Conservation (phyloP, 2,113 vertebrate species). For the Myrmophylax atrothorax region DNA sequence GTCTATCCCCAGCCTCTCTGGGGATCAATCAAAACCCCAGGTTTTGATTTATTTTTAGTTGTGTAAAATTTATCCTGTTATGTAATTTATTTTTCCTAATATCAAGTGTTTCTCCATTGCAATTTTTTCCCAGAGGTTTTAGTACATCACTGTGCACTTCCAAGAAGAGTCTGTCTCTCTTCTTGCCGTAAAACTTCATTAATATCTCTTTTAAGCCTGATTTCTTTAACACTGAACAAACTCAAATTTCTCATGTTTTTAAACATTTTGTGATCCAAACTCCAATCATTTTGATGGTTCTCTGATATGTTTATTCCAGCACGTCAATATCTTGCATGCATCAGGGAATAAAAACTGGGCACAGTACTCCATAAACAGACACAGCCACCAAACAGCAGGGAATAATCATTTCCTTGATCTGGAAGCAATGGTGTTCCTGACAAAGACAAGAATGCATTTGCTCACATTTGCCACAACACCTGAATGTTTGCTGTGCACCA, state of each 20-base stretch:
- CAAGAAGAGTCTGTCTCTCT: not conserved
- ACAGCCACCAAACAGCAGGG: not conserved
- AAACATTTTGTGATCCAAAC: not conserved
- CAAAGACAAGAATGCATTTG: not conserved
- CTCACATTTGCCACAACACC: not conserved
- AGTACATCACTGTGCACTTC: not conserved
- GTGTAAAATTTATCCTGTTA: not conserved
- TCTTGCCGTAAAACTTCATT: not conserved
- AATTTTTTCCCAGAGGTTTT: not conserved
- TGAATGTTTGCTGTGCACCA: not conserved
- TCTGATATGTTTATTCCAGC: not conserved
- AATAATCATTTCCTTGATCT: not conserved
- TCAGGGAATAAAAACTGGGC: not conserved
- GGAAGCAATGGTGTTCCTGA: not conserved
- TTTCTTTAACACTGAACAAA: not conserved
- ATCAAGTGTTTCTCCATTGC: not conserved
- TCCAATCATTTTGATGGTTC: not conserved
- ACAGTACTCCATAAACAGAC: not conserved
- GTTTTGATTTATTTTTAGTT: not conserved
- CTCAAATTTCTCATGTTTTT: not conserved
- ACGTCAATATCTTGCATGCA: rapidly evolving
- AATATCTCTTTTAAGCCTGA: not conserved
- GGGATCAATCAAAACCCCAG: rapidly evolving
- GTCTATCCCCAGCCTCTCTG: not conserved
- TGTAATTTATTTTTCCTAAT: not conserved